Percentiles rank a stretch among this genome's conserved stretches.
phyloP scores from a whole-genome alignment of 2,113 vertebrate genomes.

The Sylvilagus bachmani region DNA sequence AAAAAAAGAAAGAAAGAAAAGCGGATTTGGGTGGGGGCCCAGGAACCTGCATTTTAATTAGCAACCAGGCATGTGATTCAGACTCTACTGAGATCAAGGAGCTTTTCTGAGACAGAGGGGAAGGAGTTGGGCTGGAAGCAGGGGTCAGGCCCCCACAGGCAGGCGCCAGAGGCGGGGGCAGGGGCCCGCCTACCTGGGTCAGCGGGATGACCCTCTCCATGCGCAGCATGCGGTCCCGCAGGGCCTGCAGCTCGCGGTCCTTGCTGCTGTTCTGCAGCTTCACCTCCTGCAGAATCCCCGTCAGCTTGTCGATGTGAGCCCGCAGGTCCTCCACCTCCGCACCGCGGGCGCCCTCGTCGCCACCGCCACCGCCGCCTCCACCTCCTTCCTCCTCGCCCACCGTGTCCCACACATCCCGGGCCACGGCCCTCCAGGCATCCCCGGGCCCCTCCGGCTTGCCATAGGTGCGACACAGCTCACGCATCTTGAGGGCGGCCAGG shows the following conservation, averaged over 20 bases:
- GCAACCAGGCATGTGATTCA: neutral
- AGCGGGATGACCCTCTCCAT: slow-evolving; percentile 94
- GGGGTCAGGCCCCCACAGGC: neutral
- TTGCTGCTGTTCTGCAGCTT: slow-evolving; percentile 96
- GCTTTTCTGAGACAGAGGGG: neutral
- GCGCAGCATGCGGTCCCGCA: slow-evolving; percentile 93
- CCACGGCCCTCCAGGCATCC: slow-evolving; percentile 92
- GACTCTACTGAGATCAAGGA: neutral
- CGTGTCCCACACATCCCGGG: slow-evolving; percentile 94
- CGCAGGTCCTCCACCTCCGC: slow-evolving; percentile 90
- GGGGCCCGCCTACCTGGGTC: slow-evolving; percentile 84
- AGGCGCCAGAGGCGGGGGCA: neutral
- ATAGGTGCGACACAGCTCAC: slow-evolving; percentile 93
- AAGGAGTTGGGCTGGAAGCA: neutral
- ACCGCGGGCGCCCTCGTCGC: slow-evolving; percentile 82
- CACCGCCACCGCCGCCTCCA: slow-evolving; percentile 21
- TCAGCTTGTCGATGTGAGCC: slow-evolving; percentile 94
- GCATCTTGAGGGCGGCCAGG: slow-evolving; percentile 94
- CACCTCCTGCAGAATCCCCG: slow-evolving; percentile 94
- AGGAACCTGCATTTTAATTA: neutral
- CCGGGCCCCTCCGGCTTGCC: slow-evolving; percentile 90
- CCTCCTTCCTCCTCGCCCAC: slow-evolving; percentile 89
- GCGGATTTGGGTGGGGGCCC: neutral
- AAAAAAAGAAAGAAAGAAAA: no score
- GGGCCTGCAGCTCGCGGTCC: slow-evolving; percentile 94